Base-by-base conservation (phyloP, 2,113 vertebrate species). In the Oreotrochilus melanogaster region DNA sequence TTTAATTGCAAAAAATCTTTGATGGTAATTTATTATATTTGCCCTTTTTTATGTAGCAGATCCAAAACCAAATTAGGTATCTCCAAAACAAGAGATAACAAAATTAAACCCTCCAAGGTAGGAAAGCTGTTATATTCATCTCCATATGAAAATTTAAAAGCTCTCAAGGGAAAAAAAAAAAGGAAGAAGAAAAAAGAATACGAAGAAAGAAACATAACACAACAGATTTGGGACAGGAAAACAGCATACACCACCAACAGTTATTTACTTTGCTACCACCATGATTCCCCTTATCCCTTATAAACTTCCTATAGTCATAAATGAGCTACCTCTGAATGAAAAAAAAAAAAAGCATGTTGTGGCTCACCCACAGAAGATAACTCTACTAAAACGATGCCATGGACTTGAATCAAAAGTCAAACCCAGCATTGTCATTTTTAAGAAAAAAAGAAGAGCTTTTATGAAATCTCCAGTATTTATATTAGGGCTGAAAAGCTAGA, bases 151-250 rank as follows among this genome's bases (percentile, higher is more conserved):
- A 78, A 27, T 18, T 60, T 50, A n/a, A 22, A 87, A 69, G 12
- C 24, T 27, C 8, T 45, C 61, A 54, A 48, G 8, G 6, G 62
- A 42, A 24, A 43, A 48, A 10, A 12, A 45, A 65, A 48, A 48
- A 7, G 5, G 62, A 42, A 28, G 37, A 48, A 10, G 14, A 5
- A 2, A 12, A 12, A 6, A 43, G 23, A 19, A 12, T 5, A 43
- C 24, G 28, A 21, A 28, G 3, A 23, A 25, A 6, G 3, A 51
- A 11, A 62, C 2, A 43, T 7, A 50, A 47, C 14, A 51, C 12
- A 39, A 18, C 2, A 56, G 17, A 28, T 8, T 1, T 4, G 4
- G 23, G 7, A 39, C 16, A 73, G 4, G 8, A n/a, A 6, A 25
- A 33, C 4, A 50, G 2, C 25, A 33, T 6, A 3, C n/a, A 79